Percentiles rank a stretch among this genome's conserved stretches.
Evolutionary conservation across 2,888 invertebrate species (phyloP).

Genomic region (Melangyna quadrimaculata): DNA sequence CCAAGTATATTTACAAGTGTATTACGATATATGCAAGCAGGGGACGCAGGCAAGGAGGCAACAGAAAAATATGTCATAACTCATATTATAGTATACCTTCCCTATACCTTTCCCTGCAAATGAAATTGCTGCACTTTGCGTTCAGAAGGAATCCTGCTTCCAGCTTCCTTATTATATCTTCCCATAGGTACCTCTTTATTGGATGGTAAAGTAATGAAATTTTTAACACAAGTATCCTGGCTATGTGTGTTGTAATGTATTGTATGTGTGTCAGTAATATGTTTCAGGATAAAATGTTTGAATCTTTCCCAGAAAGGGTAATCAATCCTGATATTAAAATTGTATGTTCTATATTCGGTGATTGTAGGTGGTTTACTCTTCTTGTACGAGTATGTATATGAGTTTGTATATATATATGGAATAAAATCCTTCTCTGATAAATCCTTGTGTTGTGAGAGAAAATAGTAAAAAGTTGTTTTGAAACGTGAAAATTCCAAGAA

Average conservation of each 20-base stretch:
- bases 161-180: neutral
- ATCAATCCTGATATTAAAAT: slow-evolving; percentile 70
- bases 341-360: slow-evolving; percentile 27
- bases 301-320: slow-evolving; percentile 27
- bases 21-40: neutral
- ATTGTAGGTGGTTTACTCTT: neutral
- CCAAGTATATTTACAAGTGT: slow-evolving; percentile 35
- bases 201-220: slow-evolving; percentile 54
- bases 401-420: neutral
- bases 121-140: slow-evolving; percentile 9
- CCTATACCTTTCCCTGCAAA: neutral
- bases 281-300: slow-evolving; percentile 9
- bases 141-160: neutral
- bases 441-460: neutral
- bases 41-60: neutral
- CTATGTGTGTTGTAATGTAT: neutral
- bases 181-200: neutral
- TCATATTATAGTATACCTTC: slow-evolving; percentile 50
- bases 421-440: neutral
- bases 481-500: neutral
- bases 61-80: slow-evolving; percentile 56
- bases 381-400: neutral
- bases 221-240: slow-evolving; percentile 26
- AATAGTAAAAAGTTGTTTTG: neutral
- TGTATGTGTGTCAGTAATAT: neutral